These are phyloP conservation scores for Lamprologus ornatipinnis DNA, from an alignment of 2,113 vertebrate species.

Conservation along the genomic window DNA sequence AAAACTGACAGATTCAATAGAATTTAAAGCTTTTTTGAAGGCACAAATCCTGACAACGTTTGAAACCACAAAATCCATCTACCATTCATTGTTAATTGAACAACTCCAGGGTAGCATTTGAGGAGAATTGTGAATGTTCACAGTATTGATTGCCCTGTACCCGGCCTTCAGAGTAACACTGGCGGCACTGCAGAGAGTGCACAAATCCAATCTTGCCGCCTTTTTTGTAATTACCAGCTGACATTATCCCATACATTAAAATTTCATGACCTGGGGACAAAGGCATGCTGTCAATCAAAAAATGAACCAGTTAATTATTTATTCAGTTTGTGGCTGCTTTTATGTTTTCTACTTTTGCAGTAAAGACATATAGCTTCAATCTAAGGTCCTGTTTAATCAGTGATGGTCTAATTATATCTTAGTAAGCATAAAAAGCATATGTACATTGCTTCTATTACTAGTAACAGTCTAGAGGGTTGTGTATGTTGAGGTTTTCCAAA, in stretches of 20 bases:
- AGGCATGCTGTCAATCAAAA: constrained; percentile 13
- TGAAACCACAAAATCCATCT: constrained; percentile 29
- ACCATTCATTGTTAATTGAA: constrained; percentile 41
- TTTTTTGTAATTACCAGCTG: constrained; percentile 36
- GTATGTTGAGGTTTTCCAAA: not conserved
- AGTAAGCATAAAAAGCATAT: not conserved
- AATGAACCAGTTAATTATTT: not conserved
- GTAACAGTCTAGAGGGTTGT: not conserved
- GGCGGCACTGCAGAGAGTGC: not conserved
- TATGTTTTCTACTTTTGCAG: not conserved
- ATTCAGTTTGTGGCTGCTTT: not conserved
- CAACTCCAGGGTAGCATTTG: constrained; percentile 39
- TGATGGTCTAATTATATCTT: not conserved
- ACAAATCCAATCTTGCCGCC: constrained; percentile 33
- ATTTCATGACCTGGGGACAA: constrained; percentile 49
- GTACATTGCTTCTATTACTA: not conserved
- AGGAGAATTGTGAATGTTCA: constrained; percentile 38
- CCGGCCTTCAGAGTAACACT: constrained; percentile 10
- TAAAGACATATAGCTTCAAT: not conserved
- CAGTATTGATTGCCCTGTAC: constrained; percentile 43
- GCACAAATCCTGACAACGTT: constrained; percentile 10
- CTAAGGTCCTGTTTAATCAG: not conserved
- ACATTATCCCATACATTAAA: constrained; percentile 52
- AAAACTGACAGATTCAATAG: not conserved
- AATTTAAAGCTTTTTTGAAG: constrained; percentile 1